These are phyloP conservation scores for Melanotaenia maccullochi DNA, from an alignment of 2,797 vertebrate species.

Conservation along the genomic window DNA sequence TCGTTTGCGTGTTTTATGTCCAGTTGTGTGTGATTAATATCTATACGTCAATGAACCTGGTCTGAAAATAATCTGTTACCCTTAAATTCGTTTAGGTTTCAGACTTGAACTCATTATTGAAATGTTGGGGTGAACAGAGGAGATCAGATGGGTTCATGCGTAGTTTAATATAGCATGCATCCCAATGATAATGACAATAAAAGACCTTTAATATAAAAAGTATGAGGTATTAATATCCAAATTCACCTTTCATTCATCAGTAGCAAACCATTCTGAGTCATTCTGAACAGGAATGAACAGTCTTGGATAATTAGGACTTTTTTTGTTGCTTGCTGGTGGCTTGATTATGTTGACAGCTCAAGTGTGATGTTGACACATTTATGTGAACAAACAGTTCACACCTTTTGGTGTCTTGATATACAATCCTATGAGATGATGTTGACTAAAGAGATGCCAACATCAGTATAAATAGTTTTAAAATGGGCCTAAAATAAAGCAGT, in stretches of 20 bases:
- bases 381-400: conserved; percentile 53
- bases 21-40: neutral
- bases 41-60: neutral
- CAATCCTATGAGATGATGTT: neutral
- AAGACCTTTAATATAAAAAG: neutral
- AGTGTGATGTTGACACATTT: conserved; percentile 44
- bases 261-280: neutral
- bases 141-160: neutral
- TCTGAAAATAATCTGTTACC: neutral
- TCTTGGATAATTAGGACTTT: conserved; percentile 19
- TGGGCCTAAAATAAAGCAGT: neutral
- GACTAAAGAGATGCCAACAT: conserved; percentile 32
- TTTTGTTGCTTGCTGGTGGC: conserved; percentile 19
- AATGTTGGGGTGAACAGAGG: neutral
- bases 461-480: conserved; percentile 23
- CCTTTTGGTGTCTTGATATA: conserved; percentile 31
- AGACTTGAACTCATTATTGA: neutral
- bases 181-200: neutral
- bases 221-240: neutral
- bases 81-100: neutral
- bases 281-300: neutral
- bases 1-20: neutral
- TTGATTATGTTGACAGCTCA: conserved; percentile 32
- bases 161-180: neutral
- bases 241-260: conserved; percentile 3